phyloP scores from a whole-genome alignment of 1,140 invertebrate genomes.

The Musca domestica region DNA sequence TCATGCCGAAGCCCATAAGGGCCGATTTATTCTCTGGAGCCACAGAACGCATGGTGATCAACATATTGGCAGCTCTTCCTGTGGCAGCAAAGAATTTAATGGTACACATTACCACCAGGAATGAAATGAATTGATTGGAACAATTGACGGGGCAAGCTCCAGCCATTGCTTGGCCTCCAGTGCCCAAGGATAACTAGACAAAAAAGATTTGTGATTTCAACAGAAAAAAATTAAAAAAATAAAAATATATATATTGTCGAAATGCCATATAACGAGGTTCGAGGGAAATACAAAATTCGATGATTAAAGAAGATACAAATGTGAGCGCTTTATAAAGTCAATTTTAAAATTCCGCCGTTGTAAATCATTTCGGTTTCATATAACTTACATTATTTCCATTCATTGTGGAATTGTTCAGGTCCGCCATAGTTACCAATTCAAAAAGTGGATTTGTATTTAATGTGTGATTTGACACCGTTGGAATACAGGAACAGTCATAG shows the following conservation, averaged over 20 bases:
- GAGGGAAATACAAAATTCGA: no score
- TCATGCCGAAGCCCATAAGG: conserved; percentile 65
- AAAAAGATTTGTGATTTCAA: no score
- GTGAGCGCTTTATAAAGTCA: no score
- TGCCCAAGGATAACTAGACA: background rate
- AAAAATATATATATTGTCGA: no score
- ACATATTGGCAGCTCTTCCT: conserved; percentile 65
- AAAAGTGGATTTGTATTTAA: background rate
- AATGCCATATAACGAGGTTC: no score
- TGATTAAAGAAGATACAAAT: no score
- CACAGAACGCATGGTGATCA: conserved; percentile 67
- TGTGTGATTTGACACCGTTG: background rate
- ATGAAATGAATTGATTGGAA: conserved; percentile 62
- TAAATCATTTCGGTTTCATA: no score
- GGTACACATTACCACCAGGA: conserved; percentile 64
- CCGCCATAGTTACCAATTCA: background rate
- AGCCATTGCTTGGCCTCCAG: conserved; percentile 54
- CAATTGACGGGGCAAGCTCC: conserved; percentile 68
- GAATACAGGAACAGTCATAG: conserved; percentile 13
- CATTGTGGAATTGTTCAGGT: background rate
- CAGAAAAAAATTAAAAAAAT: background rate
- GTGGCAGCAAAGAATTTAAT: conserved; percentile 66
- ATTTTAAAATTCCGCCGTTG: no score
- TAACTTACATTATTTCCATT: background rate
- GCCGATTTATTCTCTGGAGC: conserved; percentile 68